These are phyloP conservation scores for Perca fluviatilis DNA, from an alignment of 2,113 vertebrate species.

Conservation along the genomic window DNA sequence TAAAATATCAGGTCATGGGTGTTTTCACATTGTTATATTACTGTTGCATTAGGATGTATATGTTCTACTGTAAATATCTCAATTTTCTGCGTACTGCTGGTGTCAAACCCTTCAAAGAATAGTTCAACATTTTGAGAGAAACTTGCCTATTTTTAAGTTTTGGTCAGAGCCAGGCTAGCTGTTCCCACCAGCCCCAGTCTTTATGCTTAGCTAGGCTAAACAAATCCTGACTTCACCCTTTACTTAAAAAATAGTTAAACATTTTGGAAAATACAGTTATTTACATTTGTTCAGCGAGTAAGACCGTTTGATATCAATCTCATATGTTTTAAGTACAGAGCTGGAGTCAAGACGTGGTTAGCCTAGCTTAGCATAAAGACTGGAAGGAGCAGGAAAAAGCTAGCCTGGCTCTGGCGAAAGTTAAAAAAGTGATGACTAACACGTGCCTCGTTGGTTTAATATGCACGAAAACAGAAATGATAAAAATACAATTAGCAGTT, in stretches of 20 bases:
- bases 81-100: conserved; percentile 10
- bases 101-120: conserved; percentile 10
- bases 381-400: not conserved
- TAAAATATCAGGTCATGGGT: conserved; percentile 7
- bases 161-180: not conserved
- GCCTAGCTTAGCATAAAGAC: conserved; percentile 4
- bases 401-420: not conserved
- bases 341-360: not conserved
- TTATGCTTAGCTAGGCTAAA: conserved; percentile 1
- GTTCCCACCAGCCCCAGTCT: not conserved
- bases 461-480: not conserved
- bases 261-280: not conserved
- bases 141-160: not conserved
- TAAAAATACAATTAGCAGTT: not conserved
- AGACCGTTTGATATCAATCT: not conserved
- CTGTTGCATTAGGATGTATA: not conserved
- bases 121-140: conserved; percentile 9
- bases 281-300: not conserved
- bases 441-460: not conserved
- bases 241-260: not conserved
- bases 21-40: conserved; percentile 17
- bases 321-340: not conserved
- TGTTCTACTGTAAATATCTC: not conserved
- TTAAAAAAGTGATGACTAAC: not conserved
- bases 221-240: not conserved